Evolutionary conservation across 2,113 vertebrate species (phyloP).

Genomic region (Sceloporus tristichus): DNA sequence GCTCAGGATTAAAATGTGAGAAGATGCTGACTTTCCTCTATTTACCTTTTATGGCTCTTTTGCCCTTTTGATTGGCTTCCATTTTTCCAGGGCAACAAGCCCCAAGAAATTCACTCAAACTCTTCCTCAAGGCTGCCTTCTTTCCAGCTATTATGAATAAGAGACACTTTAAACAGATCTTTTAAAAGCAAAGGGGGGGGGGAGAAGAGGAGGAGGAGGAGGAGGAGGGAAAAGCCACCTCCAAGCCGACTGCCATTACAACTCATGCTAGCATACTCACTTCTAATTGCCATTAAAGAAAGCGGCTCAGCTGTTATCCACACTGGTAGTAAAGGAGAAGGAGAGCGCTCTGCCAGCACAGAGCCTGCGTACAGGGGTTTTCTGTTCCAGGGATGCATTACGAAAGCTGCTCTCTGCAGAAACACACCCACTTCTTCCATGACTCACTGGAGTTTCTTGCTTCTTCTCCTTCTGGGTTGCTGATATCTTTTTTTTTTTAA

Average conservation of each 20-base stretch:
- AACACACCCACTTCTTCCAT: constrained; percentile 44
- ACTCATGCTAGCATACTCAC: constrained; percentile 36
- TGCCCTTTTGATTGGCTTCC: not conserved
- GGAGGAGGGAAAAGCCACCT: not conserved
- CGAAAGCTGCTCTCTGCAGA: constrained; percentile 46
- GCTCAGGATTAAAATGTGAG: not conserved
- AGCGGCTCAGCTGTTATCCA: not conserved
- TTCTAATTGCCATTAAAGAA: not conserved
- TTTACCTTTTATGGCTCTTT: not conserved
- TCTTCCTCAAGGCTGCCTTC: not conserved
- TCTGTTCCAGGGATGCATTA: constrained; percentile 47
- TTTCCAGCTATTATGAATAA: constrained; percentile 10
- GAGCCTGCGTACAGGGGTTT: constrained; percentile 18
- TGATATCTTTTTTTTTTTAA: not conserved
- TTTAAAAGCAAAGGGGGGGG: not conserved
- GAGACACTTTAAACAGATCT: not conserved
- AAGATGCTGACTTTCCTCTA: not conserved
- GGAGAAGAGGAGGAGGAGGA: not conserved
- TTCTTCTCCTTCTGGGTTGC: not conserved
- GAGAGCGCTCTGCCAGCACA: constrained; percentile 24
- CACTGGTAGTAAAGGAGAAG: not conserved
- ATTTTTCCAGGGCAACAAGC: not conserved
- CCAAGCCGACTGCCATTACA: not conserved
- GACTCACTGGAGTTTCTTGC: constrained; percentile 53
- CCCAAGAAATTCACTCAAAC: not conserved